Base-by-base conservation (phyloP, 1,140 invertebrate genomes). In the Dendrolimus punctatus region DNA sequence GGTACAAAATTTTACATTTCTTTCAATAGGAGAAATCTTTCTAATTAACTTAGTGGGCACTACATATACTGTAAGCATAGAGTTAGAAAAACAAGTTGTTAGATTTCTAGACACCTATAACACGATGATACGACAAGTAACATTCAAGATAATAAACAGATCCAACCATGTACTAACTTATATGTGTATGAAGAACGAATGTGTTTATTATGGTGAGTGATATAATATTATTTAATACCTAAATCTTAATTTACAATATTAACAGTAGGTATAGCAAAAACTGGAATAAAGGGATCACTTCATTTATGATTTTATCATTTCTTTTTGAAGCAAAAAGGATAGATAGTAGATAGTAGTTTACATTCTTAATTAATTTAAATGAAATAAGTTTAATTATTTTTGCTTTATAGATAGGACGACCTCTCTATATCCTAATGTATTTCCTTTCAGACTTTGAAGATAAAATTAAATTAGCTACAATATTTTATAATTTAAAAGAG, bases 161-260 rank as follows among this genome's bases (percentile, higher is more conserved):
- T 86, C 82, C 4, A 57, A 79, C 46, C 66, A 76, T 53, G 6
- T 74, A 7, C 58, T 86, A 2, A 80, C 72, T 1, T 86, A 77
- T 46, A 71, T 74, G 65, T 84, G 73, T 51, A 83, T 86, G 82
- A 86, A 83, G 59, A 84, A 86, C 51, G 71, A 77, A 40, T 68
- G 66, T 46, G 65, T 84, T 8, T 72, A 64, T 54, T 58, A 74
- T 47, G 82, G 82, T 81, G 67, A 48, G 49, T 39, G 10, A 50
- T n/a, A 45, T 47, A 6, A 40, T 9, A 45, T 47, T 53, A 42
- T 40, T 51, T 39, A 37, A 23, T 1, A 55, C 44, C 4, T 47
- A 46, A 46, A 41, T 40, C 6, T 38, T 44, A 42, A 7, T 49
- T n/a, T n/a, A 23, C 23, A 23, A 23, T 23, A 2, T 23, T 23